A percentile compares a stretch with the other conserved stretches of the same genome.
Evolutionary conservation across 2,888 invertebrate species (phyloP).

Genomic region (Scaptomyza parva): DNA sequence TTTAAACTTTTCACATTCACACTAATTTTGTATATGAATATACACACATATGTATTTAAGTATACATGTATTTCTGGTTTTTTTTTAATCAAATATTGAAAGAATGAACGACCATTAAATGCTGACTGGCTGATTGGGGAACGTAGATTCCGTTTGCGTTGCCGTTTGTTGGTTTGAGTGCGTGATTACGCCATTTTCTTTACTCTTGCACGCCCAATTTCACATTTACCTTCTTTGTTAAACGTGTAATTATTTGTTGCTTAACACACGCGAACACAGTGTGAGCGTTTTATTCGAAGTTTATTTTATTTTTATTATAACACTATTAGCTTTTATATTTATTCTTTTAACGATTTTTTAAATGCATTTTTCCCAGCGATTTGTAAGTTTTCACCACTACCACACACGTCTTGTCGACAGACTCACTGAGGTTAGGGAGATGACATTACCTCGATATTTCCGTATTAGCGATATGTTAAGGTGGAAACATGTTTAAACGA

Average conservation of each 20-base stretch:
- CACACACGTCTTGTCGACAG: slow-evolving; percentile 59
- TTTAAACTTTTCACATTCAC: slow-evolving; percentile 64
- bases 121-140: slow-evolving; percentile 72
- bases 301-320: slow-evolving; percentile 10
- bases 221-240: slow-evolving; percentile 69
- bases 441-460: slow-evolving; percentile 32
- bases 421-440: slow-evolving; percentile 51
- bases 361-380: slow-evolving; percentile 58
- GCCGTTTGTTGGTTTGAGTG: slow-evolving; percentile 69
- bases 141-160: slow-evolving; percentile 72
- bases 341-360: slow-evolving; percentile 39
- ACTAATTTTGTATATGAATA: slow-evolving; percentile 31
- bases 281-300: slow-evolving; percentile 29
- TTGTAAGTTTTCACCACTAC: slow-evolving; percentile 62
- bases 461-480: neutral
- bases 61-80: slow-evolving; percentile 49
- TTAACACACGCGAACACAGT: slow-evolving; percentile 46
- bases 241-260: slow-evolving; percentile 31
- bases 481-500: neutral
- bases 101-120: slow-evolving; percentile 57
- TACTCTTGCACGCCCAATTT: slow-evolving; percentile 74
- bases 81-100: slow-evolving; percentile 64
- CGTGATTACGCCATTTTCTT: slow-evolving; percentile 80
- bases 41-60: slow-evolving; percentile 20
- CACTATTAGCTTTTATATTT: slow-evolving; percentile 21